Conservation (phyloP, 2,888 invertebrate genomes). For the Lordiphosa andalusiaca region DNA sequence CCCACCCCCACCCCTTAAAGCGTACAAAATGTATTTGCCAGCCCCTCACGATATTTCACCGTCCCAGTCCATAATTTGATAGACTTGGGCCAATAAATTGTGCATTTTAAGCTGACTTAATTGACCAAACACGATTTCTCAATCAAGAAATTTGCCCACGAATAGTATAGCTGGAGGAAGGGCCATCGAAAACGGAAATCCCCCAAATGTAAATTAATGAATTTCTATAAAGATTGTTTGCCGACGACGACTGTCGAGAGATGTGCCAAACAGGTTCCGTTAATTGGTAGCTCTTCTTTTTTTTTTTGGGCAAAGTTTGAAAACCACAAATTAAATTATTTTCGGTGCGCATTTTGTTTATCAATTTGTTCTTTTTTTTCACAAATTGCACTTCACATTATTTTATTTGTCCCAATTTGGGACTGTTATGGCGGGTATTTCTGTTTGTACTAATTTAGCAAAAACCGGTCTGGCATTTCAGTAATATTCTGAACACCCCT, state of each 20-base stretch:
- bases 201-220: slow-evolving; percentile 71
- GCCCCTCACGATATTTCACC: background rate
- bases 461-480: slow-evolving; percentile 24
- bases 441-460: slow-evolving; percentile 30
- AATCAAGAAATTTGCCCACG: slow-evolving; percentile 49
- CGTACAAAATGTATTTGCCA: background rate
- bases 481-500: background rate
- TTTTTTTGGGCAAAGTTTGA: slow-evolving; percentile 28
- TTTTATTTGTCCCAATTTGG: slow-evolving; percentile 22
- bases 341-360: slow-evolving; percentile 35
- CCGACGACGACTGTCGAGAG: background rate
- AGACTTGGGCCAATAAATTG: slow-evolving; percentile 17
- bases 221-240: slow-evolving; percentile 40
- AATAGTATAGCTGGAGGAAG: slow-evolving; percentile 12
- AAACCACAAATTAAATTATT: slow-evolving; percentile 23
- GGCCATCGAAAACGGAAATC: slow-evolving; percentile 50
- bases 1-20: slow-evolving; percentile 1
- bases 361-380: slow-evolving; percentile 34
- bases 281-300: slow-evolving; percentile 49
- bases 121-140: slow-evolving; percentile 61
- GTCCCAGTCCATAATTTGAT: slow-evolving; percentile 15
- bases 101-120: slow-evolving; percentile 31
- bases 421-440: slow-evolving; percentile 16
- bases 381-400: slow-evolving; percentile 23
- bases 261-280: slow-evolving; percentile 55